Conservation (phyloP, 2,888 invertebrate genomes). For the Cabera pusaria region DNA sequence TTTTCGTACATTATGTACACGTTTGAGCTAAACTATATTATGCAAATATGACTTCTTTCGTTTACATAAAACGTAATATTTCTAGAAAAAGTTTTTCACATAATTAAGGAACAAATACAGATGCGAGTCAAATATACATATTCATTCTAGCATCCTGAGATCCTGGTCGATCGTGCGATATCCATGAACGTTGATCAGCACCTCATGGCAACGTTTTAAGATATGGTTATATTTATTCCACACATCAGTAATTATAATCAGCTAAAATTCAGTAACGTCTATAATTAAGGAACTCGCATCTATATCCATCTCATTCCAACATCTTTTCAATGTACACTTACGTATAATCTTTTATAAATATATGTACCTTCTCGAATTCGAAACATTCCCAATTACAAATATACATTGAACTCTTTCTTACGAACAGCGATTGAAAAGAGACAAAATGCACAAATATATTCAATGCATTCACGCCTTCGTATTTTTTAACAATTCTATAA, state of each 20-base stretch:
- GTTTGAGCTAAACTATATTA: slow-evolving; percentile 3
- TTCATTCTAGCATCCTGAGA: too few species aligned
- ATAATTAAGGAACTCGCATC: too few species aligned
- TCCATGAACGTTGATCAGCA: too few species aligned
- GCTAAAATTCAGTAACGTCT: too few species aligned
- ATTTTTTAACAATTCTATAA: not conserved
- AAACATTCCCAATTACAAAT: slow-evolving; percentile 1
- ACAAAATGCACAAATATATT: slow-evolving; percentile 22
- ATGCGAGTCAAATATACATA: too few species aligned
- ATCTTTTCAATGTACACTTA: not conserved
- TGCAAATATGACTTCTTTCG: slow-evolving; percentile 5
- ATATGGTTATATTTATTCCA: too few species aligned
- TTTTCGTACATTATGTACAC: too few species aligned
- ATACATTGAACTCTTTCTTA: slow-evolving; percentile 5
- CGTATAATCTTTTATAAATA: not conserved
- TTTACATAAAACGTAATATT: too few species aligned
- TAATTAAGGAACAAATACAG: not conserved
- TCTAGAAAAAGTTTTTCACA: too few species aligned
- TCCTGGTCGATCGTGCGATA: too few species aligned
- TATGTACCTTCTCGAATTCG: not conserved
- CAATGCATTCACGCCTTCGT: slow-evolving; percentile 4
- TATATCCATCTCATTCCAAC: not conserved
- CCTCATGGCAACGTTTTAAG: too few species aligned
- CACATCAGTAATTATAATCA: too few species aligned
- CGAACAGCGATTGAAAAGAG: slow-evolving; percentile 9